Evolutionary conservation across 2,888 invertebrate genomes (phyloP), one percentile per base, ranked within the genome.

Genomic region (Chymomyza caudatula): DNA sequence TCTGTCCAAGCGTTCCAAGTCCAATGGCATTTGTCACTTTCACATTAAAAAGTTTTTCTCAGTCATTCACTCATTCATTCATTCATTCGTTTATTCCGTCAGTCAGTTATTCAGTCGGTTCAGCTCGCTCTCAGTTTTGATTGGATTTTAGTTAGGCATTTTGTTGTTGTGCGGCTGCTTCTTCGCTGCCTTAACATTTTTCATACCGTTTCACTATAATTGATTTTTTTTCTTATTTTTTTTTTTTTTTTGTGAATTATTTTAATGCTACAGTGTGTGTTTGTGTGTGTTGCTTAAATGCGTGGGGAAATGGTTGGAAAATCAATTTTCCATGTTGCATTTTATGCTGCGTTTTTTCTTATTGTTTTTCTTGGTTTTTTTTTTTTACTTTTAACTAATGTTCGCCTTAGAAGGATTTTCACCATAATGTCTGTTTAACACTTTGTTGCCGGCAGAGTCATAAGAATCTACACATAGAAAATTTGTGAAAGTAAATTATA

Each of bases 11-110:
- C 29, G 29, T 37, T 37, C 29, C 29, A 37, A 37, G 29, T 37
- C 29, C 29, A 37, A 37, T 37, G 54, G 67, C 63, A 67, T 76
- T 76, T 76, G 83, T 85, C 85, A 85, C 85, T 85, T 85, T 85
- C 85, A 85, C 81, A 75, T 83, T 77, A 77, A 77, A 60, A 37
- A 67, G 63, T 54, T 62, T 63, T 55, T 65, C 49, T 55, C n/a
- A 52, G 17, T 53, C 54, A 43, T 55, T 17, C 29, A 44, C 37
- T 60, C 47, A 52, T 62, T 61, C 49, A 54, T 59, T 52, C 57
- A 60, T 44, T 47, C 58, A 57, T 13, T 57, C 20, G 8, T 20
- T 42, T 22, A 15, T n/a, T 19, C 23, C 51, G 2, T 37, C 29
- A 37, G 4, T 25, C 25, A 37, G 29, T 37, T 11, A 25, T 25